Evolutionary conservation across 2,113 vertebrate species (phyloP).

Genomic region (Protobothrops flavoviridis): DNA sequence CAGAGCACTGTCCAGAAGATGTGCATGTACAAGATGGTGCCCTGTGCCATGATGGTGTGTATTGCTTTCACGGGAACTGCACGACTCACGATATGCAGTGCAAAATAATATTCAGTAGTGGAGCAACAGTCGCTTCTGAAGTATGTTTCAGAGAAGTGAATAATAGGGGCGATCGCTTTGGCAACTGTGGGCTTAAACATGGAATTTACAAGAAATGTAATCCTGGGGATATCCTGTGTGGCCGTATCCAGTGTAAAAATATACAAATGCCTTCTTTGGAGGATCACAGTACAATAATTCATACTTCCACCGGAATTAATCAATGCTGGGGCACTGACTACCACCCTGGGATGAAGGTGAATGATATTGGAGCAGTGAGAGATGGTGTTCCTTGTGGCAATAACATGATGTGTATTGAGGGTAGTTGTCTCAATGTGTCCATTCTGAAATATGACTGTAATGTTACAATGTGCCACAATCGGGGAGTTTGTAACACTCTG

Average conservation of each 20-base stretch:
- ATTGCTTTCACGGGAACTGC: constrained; percentile 71
- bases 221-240: constrained; percentile 10
- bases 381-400: too few species aligned
- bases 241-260: constrained; percentile 38
- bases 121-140: neutral
- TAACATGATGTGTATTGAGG: too few species aligned
- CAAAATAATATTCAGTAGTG: constrained; percentile 65
- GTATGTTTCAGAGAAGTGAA: constrained; percentile 24
- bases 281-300: too few species aligned
- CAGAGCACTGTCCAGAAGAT: constrained; percentile 65
- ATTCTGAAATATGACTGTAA: too few species aligned
- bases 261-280: neutral
- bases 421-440: too few species aligned
- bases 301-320: too few species aligned
- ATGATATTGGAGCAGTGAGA: too few species aligned
- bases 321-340: too few species aligned
- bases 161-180: constrained; percentile 35
- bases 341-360: too few species aligned
- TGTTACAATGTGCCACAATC: constrained; percentile 33
- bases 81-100: constrained; percentile 69
- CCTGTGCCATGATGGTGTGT: constrained; percentile 54
- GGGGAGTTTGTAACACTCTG: constrained; percentile 81
- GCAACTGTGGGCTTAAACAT: constrained; percentile 20
- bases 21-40: constrained; percentile 71
- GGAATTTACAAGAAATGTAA: constrained; percentile 6